Base-by-base conservation (phyloP, 2,888 invertebrate genomes). In the Acrobasis suavella region DNA sequence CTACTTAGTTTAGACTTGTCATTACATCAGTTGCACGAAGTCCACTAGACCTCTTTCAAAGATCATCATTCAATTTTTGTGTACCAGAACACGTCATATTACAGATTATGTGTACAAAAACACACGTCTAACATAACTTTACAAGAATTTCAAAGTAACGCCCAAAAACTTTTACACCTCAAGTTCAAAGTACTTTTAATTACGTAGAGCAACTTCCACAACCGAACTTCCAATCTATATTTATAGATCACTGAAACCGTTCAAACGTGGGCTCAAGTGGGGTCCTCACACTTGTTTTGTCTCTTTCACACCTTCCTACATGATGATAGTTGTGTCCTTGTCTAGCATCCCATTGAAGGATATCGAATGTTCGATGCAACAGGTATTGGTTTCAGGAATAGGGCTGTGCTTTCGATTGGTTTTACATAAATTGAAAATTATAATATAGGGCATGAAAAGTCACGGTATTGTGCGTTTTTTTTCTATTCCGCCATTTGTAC, bases 351-450 rank as follows among this genome's bases (percentile, higher is more conserved):
- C 91, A 91, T 91, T 89, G 91, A 89, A 91, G 87, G 88, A 85
- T 89, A 92, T 92, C 92, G 91, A 92, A 91, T 86, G 86, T 88
- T 91, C 83, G 80, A 80, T 80, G 91, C 91, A 92, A 92, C 91
- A 92, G 85, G 91, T 88, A 91, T 91, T 85, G 91, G 86, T 77
- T 88, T 84, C 81, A 75, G 77, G 70, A 77, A 75, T 82, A 92
- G 92, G 91, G 92, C 72, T 91, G 90, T 7, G 77, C 69, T 67
- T 75, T 75, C 81, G 85, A 89, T 89, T 75, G 86, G 76, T 86
- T 88, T 78, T 69, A 16, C 62, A 46, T 38, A 14, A 60, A 65
- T 55, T 32, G 8, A 7, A 32, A 32, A 32, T 32, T 32, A 32
- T 32, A 32, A 5, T 32, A 32, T 6, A 32, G 5, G 32, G 32